Conservation (phyloP, 1,140 invertebrate genomes). For the Araneus ventricosus region DNA sequence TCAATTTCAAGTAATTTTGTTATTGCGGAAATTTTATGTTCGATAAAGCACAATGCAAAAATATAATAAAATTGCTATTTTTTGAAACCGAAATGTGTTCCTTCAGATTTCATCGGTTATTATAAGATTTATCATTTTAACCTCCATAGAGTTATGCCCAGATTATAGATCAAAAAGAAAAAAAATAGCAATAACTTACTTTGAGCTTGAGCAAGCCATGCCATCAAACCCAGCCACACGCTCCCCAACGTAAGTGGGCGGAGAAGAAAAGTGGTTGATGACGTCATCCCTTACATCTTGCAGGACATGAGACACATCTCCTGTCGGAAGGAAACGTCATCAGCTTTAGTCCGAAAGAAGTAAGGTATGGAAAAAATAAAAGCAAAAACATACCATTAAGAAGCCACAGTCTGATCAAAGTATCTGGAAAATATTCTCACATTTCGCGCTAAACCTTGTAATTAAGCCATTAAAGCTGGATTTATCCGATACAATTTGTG, state of each 20-base stretch:
- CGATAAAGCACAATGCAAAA: no score
- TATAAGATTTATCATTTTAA: neutral
- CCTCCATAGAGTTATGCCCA: neutral
- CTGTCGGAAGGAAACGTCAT: conserved; percentile 75
- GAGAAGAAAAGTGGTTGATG: conserved; percentile 66
- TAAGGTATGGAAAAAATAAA: conserved; percentile 24
- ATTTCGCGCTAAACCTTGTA: conserved; percentile 41
- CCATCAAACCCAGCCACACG: conserved; percentile 66
- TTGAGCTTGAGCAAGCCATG: conserved; percentile 66
- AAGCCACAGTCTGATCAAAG: conserved; percentile 37
- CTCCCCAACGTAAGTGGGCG: conserved; percentile 70
- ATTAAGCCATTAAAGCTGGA: conserved; percentile 62
- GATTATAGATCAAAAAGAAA: neutral
- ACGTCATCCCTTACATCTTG: conserved; percentile 74
- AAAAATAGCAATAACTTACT: conserved; percentile 61
- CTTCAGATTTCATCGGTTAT: neutral
- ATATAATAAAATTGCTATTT: no score
- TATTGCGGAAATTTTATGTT: no score
- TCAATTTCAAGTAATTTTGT: no score
- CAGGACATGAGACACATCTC: conserved; percentile 69
- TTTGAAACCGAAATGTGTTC: no score
- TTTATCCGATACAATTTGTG: conserved; percentile 30
- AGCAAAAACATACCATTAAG: conserved; percentile 69
- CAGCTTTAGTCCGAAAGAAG: conserved; percentile 48
- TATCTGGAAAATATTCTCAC: neutral